Evolutionary conservation across 2,797 vertebrate species (phyloP), one percentile per base, ranked within the genome.

Genomic region (Eremophila alpestris): DNA sequence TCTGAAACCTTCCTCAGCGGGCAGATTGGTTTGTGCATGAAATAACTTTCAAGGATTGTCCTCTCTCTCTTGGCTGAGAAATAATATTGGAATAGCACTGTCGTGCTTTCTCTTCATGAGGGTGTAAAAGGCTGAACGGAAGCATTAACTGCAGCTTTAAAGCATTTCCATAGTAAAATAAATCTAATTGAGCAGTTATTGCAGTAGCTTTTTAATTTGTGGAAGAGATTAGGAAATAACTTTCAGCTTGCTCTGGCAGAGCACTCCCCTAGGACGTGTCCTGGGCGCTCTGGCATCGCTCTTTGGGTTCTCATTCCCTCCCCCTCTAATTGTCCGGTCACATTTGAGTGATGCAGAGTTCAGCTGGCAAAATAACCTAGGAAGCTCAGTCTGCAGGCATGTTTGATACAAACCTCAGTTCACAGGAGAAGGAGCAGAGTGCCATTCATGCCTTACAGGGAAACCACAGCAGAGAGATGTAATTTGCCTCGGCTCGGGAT

Each of bases 201-300:
- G 97, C 96, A 94, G 94, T 91, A 96, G 94, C 93, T 91, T 97
- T 95, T 97, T 97, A 95, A 97, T 97, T 97, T 97, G 94, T 92
- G 83, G 95, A 94, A 96, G 94, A 95, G 91, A 96, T 96, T 96
- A 96, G 94, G 95, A 97, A 95, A 97, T 95, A 95, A 95, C 92
- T 95, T 95, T 80, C 84, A 96, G 94, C 93, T 92, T 95, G 96
- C 94, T 94, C 59, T 96, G 91, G 94, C 95, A 90, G 93, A 93
- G 85, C 79, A 83, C 86, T 89, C 93, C 93, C 95, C 49, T 82
- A 93, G 86, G 95, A 92, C 74, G 3, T 76, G 92, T 91, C 76
- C 80, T 86, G 83, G 91, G 84, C 43, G 13, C 91, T 88, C 73
- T 93, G 93, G 90, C 92, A 90, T 89, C 7, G 19, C 90, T 93